A percentile compares a stretch with the other conserved stretches of the same genome.
Evolutionary conservation across 2,113 vertebrate species (phyloP).

Genomic region (Chamaetylas fuelleborni): DNA sequence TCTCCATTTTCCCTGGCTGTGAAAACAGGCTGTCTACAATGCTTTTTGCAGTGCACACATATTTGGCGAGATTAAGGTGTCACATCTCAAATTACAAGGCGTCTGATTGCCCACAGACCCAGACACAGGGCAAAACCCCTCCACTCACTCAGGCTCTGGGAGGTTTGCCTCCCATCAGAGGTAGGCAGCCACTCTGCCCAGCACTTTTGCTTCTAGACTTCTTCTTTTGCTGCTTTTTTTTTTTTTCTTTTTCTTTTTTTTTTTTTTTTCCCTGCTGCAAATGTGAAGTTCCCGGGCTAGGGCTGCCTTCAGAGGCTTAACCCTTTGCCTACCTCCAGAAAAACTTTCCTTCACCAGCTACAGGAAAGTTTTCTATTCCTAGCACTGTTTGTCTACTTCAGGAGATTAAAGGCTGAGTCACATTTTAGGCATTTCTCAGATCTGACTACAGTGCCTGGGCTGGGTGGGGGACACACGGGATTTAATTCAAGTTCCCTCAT

Average conservation of each 20-base stretch:
- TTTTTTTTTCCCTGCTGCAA: neutral
- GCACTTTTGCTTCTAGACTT: neutral
- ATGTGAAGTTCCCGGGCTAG: neutral
- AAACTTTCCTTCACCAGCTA: neutral
- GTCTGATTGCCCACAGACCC: constrained; percentile 63
- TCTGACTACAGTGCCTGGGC: neutral
- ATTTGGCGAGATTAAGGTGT: constrained; percentile 79
- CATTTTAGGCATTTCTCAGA: constrained; percentile 8
- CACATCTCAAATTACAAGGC: constrained; percentile 73
- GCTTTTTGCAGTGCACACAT: constrained; percentile 33
- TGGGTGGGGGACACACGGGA: neutral
- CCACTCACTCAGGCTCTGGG: neutral
- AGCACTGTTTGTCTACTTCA: neutral
- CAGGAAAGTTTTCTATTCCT: neutral
- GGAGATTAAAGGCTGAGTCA: constrained; percentile 23
- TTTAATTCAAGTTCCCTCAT: neutral
- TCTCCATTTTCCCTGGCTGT: constrained; percentile 15
- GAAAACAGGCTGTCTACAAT: neutral
- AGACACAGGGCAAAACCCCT: constrained; percentile 37
- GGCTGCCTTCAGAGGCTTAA: constrained; percentile 58
- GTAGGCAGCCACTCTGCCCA: neutral
- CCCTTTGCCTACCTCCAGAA: constrained; percentile 32
- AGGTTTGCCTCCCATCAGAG: neutral
- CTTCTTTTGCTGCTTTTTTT: neutral
- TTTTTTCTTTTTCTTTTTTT: fast-evolving